Evolutionary conservation across 1,140 invertebrate species (phyloP).

Genomic region (Habropoda laboriosa): DNA sequence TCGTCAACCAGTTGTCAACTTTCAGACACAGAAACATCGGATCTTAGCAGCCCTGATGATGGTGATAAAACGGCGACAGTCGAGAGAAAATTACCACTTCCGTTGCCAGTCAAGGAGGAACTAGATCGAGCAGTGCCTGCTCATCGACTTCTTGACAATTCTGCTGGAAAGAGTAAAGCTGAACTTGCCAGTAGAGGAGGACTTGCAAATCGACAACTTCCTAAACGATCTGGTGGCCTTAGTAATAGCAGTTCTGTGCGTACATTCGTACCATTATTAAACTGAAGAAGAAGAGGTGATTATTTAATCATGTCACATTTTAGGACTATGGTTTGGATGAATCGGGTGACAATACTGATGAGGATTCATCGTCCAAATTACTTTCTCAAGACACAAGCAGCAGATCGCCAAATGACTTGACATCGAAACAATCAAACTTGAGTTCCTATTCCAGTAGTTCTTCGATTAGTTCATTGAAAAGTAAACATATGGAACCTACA

Average conservation of each 20-base stretch:
- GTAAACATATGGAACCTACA: constrained; percentile 77
- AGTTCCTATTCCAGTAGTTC: constrained; percentile 80
- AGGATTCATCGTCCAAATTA: constrained; percentile 83
- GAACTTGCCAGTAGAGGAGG: constrained; percentile 90
- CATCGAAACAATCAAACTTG: constrained; percentile 78
- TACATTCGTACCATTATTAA: constrained; percentile 53
- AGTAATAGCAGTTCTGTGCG: constrained; percentile 87
- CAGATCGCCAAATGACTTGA: constrained; percentile 74
- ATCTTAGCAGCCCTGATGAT: constrained; percentile 86
- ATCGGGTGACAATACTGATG: constrained; percentile 86
- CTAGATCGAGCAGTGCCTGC: constrained; percentile 92
- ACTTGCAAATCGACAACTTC: constrained; percentile 81
- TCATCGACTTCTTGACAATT: constrained; percentile 92
- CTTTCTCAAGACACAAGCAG: constrained; percentile 73
- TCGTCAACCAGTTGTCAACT: constrained; percentile 84
- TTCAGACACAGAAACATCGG: constrained; percentile 88
- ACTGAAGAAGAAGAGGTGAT: background rate
- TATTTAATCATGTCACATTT: constrained; percentile 19
- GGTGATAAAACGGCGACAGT: constrained; percentile 89
- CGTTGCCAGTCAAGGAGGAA: constrained; percentile 87
- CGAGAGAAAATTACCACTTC: constrained; percentile 85
- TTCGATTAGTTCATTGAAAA: constrained; percentile 77
- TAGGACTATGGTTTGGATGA: constrained; percentile 88
- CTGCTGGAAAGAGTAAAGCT: constrained; percentile 93
- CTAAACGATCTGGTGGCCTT: constrained; percentile 82